Base-by-base conservation (phyloP, 2,797 vertebrate species). In the Propithecus perrieri region DNA sequence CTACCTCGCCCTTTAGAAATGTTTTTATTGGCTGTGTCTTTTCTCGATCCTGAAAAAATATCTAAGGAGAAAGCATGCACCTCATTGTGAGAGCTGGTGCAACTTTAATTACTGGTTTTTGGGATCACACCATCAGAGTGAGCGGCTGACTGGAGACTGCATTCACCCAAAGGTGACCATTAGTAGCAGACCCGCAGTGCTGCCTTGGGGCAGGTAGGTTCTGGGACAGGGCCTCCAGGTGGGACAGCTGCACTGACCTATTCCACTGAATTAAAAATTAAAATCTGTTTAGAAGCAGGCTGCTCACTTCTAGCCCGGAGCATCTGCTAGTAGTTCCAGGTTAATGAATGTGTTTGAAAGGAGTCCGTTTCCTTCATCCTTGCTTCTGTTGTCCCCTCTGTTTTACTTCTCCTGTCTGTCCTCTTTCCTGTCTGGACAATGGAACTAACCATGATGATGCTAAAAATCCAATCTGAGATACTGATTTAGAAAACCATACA, bases 261-360 rank as follows among this genome's bases (percentile, higher is more conserved):
- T 88, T 95, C 46, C 69, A 55, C 83, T 85, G 67, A 59, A 92
- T 95, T 97, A 95, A 96, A 96, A 95, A 83, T 93, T 96, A 93
- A 95, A 96, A 89, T 78, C 80, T 95, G 41, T 89, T 95, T 41
- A 92, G 78, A 93, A 95, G 53, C 33, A 65, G 84, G 22, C 59
- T 95, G 90, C 61, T 96, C 35, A 10, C 76, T 35, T 71, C 22
- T 69, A 91, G 76, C 89, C 79, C 15, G 35, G 75, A 84, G 87
- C 24, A 17, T 72, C 85, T 75, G 33, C 22, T 11, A n/a, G 55
- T 61, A 63, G 15, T 87, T 35, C 9, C 17, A 24, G 67, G 28
- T 67, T 85, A 88, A 84, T 59, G 33, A 57, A 4, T 63, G n/a
- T 67, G n/a, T 24, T 83, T 14, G 35, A 43, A 80, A 50, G 14